Evolutionary conservation across 37 sponge, comb jelly and placozoan genomes (phyloP), one percentile per base, ranked within the genome.

Genomic region (Geodia barretti): DNA sequence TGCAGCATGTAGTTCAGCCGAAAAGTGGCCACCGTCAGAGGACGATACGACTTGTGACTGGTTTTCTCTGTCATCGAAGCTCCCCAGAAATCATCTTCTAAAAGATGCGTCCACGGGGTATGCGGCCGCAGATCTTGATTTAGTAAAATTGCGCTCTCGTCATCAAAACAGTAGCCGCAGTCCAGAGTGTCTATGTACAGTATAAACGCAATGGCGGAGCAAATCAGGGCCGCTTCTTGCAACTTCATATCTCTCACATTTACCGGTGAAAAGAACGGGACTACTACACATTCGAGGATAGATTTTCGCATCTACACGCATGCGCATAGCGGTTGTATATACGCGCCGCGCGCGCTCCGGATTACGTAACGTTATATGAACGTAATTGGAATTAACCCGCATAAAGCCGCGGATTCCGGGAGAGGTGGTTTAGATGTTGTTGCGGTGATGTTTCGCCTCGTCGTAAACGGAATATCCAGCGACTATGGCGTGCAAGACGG

Each of bases 21-120:
- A 60, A 93, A 93, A 0, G 90, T 77, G 26, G 74, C 62, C 28
- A 93, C 87, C 26, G 77, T 73, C 61, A 93, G 76, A 19, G 94
- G 94, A 33, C 94, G 73, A 64, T 93, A 93, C 17, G 94, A 93
- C 40, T 90, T 93, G 85, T 93, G 94, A 65, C 94, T 93, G 35
- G n/a, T n/a, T n/a, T n/a, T 88, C 4, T 69, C 30, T 38, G 76
- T 42, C 91, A 94, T 91, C 5, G 95, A 86, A 1, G 91, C 88
- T 34, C 95, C 95, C 95, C 95, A 94, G 79, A 94, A 94, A 68
- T 94, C 95, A 63, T 94, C 64, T 67, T 41, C 69, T 31, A 91
- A 28, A 4, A 94, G 74, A 41, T 83, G 87, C 1, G 36, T 62
- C 86, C 82, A 91, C 5, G 91, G 86, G 23, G 88, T 72, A 0